Conservation (phyloP, 2,113 vertebrate species). For the Vidua chalybeata region DNA sequence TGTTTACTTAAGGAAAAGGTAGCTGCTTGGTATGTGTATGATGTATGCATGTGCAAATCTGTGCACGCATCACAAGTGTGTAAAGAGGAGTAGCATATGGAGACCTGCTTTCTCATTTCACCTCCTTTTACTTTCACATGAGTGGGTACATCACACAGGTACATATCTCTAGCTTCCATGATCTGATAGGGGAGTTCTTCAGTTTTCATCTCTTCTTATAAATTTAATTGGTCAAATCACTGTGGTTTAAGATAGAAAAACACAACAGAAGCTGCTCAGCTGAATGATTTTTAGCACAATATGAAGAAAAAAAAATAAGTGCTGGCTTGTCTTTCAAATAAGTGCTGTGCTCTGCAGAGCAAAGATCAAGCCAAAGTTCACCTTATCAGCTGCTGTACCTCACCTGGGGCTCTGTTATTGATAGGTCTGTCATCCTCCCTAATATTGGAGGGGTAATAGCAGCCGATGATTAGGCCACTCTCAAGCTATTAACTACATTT, state of each 20-base stretch:
- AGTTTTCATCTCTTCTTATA: slow-evolving; percentile 53
- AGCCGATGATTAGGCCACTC: slow-evolving; percentile 90
- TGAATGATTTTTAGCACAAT: slow-evolving; percentile 85
- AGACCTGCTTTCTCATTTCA: background rate
- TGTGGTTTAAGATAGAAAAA: slow-evolving; percentile 46
- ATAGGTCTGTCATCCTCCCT: slow-evolving; percentile 93
- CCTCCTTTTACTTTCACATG: background rate
- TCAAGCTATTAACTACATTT: slow-evolving; percentile 91
- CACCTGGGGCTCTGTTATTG: slow-evolving; percentile 86
- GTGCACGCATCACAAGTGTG: fast-evolving
- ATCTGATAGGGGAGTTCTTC: background rate
- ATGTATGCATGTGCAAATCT: background rate
- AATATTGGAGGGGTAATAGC: slow-evolving; percentile 93
- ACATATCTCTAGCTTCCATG: background rate
- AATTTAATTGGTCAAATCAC: slow-evolving; percentile 70
- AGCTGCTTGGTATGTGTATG: background rate
- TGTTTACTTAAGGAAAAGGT: background rate
- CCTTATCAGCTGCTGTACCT: slow-evolving; percentile 70
- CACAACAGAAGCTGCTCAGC: slow-evolving; percentile 68
- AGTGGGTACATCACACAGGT: background rate
- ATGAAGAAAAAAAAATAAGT: slow-evolving; percentile 78
- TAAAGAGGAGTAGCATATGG: fast-evolving
- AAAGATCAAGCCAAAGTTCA: slow-evolving; percentile 87
- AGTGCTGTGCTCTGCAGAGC: slow-evolving; percentile 81
- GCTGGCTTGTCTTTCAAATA: slow-evolving; percentile 83